Conservation (phyloP, 1,140 invertebrate species). For the Atta colombica region DNA sequence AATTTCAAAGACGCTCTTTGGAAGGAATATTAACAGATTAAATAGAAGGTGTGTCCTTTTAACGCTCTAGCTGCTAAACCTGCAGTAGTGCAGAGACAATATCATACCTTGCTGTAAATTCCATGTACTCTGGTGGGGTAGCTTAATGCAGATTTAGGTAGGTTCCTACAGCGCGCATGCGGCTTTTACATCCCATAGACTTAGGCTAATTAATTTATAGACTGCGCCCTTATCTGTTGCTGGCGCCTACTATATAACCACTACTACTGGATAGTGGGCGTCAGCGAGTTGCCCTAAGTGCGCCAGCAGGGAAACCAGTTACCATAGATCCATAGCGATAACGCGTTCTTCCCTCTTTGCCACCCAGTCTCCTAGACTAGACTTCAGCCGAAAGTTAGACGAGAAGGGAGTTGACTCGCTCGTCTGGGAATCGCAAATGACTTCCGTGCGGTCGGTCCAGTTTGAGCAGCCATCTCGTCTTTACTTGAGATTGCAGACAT, state of each 20-base stretch:
- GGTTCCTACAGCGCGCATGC: slow-evolving; percentile 65
- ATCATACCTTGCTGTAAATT: slow-evolving; percentile 77
- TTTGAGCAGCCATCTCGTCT: slow-evolving; percentile 27
- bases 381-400: slow-evolving; percentile 49
- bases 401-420: slow-evolving; percentile 20
- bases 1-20: neutral
- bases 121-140: slow-evolving; percentile 70
- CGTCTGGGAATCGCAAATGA: slow-evolving; percentile 59
- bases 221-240: slow-evolving; percentile 81
- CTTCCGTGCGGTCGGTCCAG: slow-evolving; percentile 39
- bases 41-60: slow-evolving; percentile 24
- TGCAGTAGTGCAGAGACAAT: slow-evolving; percentile 38
- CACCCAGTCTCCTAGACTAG: neutral
- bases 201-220: slow-evolving; percentile 85
- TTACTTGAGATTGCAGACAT: neutral
- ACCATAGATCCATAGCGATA: slow-evolving; percentile 49
- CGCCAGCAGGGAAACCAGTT: slow-evolving; percentile 51
- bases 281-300: slow-evolving; percentile 62
- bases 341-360: slow-evolving; percentile 36
- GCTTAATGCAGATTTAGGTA: slow-evolving; percentile 85
- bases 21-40: slow-evolving; percentile 3
- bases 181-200: slow-evolving; percentile 82
- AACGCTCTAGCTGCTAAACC: slow-evolving; percentile 47
- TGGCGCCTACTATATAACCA: slow-evolving; percentile 58
- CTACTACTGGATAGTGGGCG: slow-evolving; percentile 42